phyloP scores from a whole-genome alignment of 2,797 vertebrate species.

The Tympanoctomys barrerae region DNA sequence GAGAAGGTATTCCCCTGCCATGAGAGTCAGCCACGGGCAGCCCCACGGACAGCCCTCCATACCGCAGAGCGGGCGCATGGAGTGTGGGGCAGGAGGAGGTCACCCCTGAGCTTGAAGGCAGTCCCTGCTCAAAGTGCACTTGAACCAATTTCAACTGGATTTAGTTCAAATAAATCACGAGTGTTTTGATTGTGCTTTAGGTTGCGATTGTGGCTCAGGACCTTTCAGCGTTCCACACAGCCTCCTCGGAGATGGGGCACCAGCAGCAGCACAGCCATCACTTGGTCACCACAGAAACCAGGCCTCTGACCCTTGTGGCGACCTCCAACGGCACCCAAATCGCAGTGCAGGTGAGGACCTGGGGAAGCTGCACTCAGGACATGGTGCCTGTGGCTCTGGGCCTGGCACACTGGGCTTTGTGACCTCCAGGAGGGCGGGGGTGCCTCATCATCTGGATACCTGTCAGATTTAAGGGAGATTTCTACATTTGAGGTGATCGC shows the following conservation, averaged over 20 bases:
- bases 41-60: background rate
- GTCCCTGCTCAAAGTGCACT: background rate
- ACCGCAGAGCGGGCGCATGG: background rate
- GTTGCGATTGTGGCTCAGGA: slow-evolving; percentile 99
- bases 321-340: slow-evolving; percentile 99
- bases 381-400: background rate
- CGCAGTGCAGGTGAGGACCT: slow-evolving; percentile 95
- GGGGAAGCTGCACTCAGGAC: background rate
- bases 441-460: background rate
- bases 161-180: slow-evolving; percentile 27
- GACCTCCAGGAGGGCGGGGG: background rate
- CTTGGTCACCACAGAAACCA: slow-evolving; percentile 91
- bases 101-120: background rate
- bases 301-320: slow-evolving; percentile 97
- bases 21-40: background rate
- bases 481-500: background rate
- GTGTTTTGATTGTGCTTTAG: slow-evolving; percentile 87
- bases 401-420: background rate
- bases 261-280: slow-evolving; percentile 94
- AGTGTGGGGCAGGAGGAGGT: background rate
- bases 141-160: slow-evolving; percentile 44
- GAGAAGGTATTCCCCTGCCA: background rate
- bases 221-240: slow-evolving; percentile 95
- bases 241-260: slow-evolving; percentile 94
- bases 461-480: slow-evolving; percentile 14